A percentile compares a stretch with the other conserved stretches of the same genome.
These are phyloP conservation scores for Scaptomyza tumidula DNA, from an alignment of 2,888 invertebrate genomes.

Conservation along the genomic window DNA sequence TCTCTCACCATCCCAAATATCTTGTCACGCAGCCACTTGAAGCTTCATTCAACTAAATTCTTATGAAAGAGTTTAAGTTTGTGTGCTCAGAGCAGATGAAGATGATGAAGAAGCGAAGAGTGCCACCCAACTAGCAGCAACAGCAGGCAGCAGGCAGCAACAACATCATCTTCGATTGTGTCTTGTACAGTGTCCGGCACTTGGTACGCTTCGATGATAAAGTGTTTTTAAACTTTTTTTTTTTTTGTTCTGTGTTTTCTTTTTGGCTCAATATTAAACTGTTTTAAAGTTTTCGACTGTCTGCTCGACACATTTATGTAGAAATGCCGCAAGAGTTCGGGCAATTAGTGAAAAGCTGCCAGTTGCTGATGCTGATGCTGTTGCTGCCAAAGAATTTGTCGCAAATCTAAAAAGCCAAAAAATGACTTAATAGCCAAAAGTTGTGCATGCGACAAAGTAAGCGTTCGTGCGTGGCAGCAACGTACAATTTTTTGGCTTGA, in stretches of 20 bases:
- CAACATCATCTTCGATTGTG: slow-evolving; percentile 66
- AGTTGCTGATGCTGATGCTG: slow-evolving; percentile 21
- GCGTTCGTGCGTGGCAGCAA: slow-evolving; percentile 77
- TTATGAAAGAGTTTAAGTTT: slow-evolving; percentile 74
- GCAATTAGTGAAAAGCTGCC: slow-evolving; percentile 64
- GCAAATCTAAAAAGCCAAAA: slow-evolving; percentile 81
- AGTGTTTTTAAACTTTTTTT: slow-evolving; percentile 45
- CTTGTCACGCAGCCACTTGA: slow-evolving; percentile 58
- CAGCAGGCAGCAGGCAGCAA: slow-evolving; percentile 23
- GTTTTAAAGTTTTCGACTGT: slow-evolving; percentile 50
- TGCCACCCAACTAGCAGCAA: slow-evolving; percentile 6
- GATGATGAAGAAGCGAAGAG: slow-evolving; percentile 24
- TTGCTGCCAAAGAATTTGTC: slow-evolving; percentile 67
- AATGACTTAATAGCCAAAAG: slow-evolving; percentile 81
- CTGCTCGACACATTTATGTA: slow-evolving; percentile 43
- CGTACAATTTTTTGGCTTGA: slow-evolving; percentile 26
- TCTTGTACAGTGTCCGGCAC: slow-evolving; percentile 66
- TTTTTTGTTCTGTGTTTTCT: not conserved
- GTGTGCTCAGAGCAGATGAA: slow-evolving; percentile 45
- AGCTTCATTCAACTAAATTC: slow-evolving; percentile 77
- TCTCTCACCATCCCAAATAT: not conserved
- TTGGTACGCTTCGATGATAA: slow-evolving; percentile 66
- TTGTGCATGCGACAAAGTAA: slow-evolving; percentile 81
- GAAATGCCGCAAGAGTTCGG: slow-evolving; percentile 69
- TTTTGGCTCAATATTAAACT: slow-evolving; percentile 56